phyloP scores from a whole-genome alignment of 2,888 invertebrate genomes.

The Coenonympha arcania region DNA sequence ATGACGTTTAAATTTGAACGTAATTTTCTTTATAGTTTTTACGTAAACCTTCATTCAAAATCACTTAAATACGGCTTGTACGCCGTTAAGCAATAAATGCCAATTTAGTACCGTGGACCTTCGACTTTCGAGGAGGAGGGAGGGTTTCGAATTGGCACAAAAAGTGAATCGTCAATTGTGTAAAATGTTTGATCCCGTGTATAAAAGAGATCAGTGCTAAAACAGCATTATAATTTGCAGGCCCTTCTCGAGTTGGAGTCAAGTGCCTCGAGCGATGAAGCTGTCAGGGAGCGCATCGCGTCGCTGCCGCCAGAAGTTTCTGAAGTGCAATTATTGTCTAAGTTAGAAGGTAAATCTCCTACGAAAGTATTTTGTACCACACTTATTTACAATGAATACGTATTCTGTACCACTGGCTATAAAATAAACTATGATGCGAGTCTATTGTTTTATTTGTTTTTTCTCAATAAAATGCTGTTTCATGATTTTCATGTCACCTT shows the following conservation, averaged over 20 bases:
- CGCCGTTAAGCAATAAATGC: no score
- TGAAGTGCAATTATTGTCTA: slow-evolving; percentile 88
- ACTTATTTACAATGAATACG: slow-evolving; percentile 17
- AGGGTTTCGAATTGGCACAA: no score
- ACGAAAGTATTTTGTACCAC: slow-evolving; percentile 14
- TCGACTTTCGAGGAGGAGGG: no score
- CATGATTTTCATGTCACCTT: background rate
- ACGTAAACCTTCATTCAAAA: no score
- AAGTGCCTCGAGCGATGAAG: slow-evolving; percentile 95
- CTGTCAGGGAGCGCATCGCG: slow-evolving; percentile 92
- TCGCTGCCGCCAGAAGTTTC: slow-evolving; percentile 95
- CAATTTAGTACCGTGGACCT: no score
- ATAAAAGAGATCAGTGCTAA: no score
- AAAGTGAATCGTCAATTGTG: no score
- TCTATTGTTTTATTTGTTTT: slow-evolving; percentile 34
- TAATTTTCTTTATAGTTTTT: no score
- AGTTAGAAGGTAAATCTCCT: slow-evolving; percentile 81
- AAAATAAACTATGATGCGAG: slow-evolving; percentile 30
- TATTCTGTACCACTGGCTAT: slow-evolving; percentile 23
- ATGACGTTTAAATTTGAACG: no score
- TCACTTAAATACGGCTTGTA: no score
- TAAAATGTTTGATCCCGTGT: no score
- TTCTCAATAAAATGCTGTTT: slow-evolving; percentile 14
- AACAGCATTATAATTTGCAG: slow-evolving; percentile 48
- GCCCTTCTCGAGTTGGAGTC: slow-evolving; percentile 89